Base-by-base conservation (phyloP, 2,797 vertebrate genomes). In the Paguma larvata region DNA sequence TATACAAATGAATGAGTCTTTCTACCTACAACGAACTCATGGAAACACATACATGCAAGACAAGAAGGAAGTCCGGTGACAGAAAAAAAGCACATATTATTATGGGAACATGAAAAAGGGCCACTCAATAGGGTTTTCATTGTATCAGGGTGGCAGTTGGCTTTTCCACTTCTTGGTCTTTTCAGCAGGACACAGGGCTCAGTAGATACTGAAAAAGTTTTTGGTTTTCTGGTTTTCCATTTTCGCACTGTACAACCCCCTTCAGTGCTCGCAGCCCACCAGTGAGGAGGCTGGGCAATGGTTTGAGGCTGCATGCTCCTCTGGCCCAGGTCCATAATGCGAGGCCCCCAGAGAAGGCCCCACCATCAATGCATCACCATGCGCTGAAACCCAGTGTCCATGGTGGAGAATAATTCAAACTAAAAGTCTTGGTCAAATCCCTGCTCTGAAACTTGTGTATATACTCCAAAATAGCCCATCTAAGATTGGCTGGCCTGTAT, bases 291-390 rank as follows among this genome's bases (percentile, higher is more conserved):
- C 53, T 70, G 46, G 77, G 82, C 82, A 89, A 94, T 93, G 85
- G 73, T 84, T 92, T 4, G 6, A 85, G 88, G 91, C 30, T 88
- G 21, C 51, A 65, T 8, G 65, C 75, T 86, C 30, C 73, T 91
- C 78, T 96, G 30, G 92, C 91, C 86, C 19, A 73, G 77, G 85
- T 53, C 27, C 51, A 96, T 82, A 62, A 87, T 82, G 88, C 96
- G 70, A 77, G 38, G 21, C 77, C 85, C 87, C 92, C 32, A 82
- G 6, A 68, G 25, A 88, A 95, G 51, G 38, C 48, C 48, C 84
- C 1, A 2, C 85, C 91, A 96, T 91, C 91, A 97, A 97, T 83
- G 82, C 87, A 88, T 79, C 32, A 73, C 88, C 92, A 96, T 70
- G 80, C 56, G 46, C 30, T 68, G 73, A 48, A 75, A 46, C 73